These are phyloP conservation scores for Venusia cambrica DNA, from an alignment of 2,888 invertebrate genomes.

Conservation along the genomic window DNA sequence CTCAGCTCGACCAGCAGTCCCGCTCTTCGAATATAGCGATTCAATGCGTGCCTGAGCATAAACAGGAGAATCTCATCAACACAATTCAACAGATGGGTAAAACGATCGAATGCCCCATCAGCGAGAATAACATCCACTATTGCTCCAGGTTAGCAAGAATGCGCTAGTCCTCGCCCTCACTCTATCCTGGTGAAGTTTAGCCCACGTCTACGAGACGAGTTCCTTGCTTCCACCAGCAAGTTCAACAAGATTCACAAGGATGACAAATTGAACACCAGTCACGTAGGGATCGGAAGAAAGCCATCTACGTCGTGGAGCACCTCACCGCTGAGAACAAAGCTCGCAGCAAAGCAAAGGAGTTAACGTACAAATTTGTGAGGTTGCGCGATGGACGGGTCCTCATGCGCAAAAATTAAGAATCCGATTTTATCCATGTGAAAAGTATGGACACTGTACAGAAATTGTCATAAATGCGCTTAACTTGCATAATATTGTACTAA, in stretches of 20 bases:
- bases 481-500: no score
- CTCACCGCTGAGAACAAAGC: not conserved
- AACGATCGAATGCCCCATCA: conserved; percentile 15
- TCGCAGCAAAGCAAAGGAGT: no score
- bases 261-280: conserved; percentile 3
- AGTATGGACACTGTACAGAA: no score
- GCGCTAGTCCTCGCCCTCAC: conserved; percentile 17
- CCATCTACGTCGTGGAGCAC: conserved; percentile 1
- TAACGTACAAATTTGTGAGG: no score
- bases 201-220: conserved; percentile 1
- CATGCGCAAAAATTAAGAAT: no score
- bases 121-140: conserved; percentile 22
- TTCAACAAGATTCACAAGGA: not conserved
- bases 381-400: no score
- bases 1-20: no score
- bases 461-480: no score
- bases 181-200: conserved; percentile 27
- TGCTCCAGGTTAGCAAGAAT: conserved; percentile 26
- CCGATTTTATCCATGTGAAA: no score
- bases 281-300: not conserved
- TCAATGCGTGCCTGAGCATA: conserved; percentile 30
- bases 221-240: not conserved
- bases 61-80: conserved; percentile 24
- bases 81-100: conserved; percentile 25
- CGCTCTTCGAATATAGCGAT: conserved; percentile 25